A percentile compares a stretch with the other conserved stretches of the same genome.
Evolutionary conservation across 2,888 invertebrate genomes (phyloP).

Genomic region (Drosophila vallismaia): DNA sequence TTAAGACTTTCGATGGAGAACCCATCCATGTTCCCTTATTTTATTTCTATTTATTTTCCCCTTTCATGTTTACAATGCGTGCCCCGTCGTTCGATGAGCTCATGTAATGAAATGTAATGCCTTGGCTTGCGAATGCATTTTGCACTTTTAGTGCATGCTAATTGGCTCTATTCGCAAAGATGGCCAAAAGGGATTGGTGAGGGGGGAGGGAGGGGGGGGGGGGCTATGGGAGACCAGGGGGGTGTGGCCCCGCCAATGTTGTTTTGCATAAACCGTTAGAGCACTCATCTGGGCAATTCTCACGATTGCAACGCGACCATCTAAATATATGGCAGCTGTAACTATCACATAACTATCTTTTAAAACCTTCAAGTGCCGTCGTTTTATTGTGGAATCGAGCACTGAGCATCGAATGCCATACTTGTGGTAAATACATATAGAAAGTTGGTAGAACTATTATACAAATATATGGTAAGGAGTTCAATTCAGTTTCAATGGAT

Average conservation of each 20-base stretch:
- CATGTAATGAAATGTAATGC: constrained; percentile 58
- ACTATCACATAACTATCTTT: constrained; percentile 56
- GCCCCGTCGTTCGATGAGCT: constrained; percentile 55
- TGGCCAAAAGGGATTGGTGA: not conserved
- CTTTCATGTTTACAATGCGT: constrained; percentile 64
- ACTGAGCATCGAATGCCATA: not conserved
- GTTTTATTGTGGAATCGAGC: constrained; percentile 46
- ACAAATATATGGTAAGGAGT: constrained; percentile 4
- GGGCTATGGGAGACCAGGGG: no score
- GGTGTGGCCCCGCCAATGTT: constrained; percentile 37
- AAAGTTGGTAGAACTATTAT: not conserved
- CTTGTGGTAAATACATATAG: constrained; percentile 9
- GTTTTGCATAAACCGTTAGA: constrained; percentile 68
- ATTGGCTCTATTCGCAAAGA: constrained; percentile 48
- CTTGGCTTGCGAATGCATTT: constrained; percentile 58
- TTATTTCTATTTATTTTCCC: constrained; percentile 28
- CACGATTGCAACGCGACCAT: constrained; percentile 58
- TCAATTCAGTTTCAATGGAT: constrained; percentile 12
- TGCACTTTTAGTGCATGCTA: constrained; percentile 75
- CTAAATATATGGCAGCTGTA: constrained; percentile 67
- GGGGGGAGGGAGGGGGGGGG: no score
- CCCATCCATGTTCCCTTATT: constrained; percentile 30
- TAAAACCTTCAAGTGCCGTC: constrained; percentile 45
- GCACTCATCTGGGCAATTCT: constrained; percentile 47
- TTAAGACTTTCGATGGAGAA: not conserved